These are phyloP conservation scores for Palythoa heliodiscus DNA, from an alignment of 92 coral and sea anemone species.

Conservation along the genomic window DNA sequence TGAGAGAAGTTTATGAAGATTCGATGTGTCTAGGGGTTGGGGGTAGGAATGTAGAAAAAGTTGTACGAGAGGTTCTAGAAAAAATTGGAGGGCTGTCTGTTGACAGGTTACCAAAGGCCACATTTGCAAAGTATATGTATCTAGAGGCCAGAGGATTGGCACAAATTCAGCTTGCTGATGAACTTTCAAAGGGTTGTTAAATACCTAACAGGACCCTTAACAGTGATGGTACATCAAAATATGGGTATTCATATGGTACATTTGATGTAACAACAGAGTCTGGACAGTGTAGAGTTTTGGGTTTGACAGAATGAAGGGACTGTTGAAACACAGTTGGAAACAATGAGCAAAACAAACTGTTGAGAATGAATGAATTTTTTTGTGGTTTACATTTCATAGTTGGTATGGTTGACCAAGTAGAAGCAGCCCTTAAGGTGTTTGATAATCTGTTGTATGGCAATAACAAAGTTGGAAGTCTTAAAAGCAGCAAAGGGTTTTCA, in stretches of 20 bases:
- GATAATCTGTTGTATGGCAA: slow-evolving; percentile 33
- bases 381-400: slow-evolving; percentile 38
- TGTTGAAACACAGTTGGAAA: not conserved
- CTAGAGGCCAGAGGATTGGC: not conserved
- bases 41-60: not conserved
- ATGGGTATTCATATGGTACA: not conserved
- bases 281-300: not conserved
- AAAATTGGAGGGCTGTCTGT: not conserved
- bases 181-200: not conserved
- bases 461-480: slow-evolving; percentile 37
- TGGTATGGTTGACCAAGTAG: slow-evolving; percentile 32
- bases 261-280: not conserved
- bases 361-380: slow-evolving; percentile 30
- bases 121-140: not conserved
- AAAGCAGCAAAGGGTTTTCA: slow-evolving; percentile 25
- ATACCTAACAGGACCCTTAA: not conserved
- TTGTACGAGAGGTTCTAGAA: not conserved
- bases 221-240: not conserved
- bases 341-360: slow-evolving; percentile 4
- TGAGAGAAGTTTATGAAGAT: not conserved
- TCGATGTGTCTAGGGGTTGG: not conserved
- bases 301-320: not conserved
- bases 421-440: slow-evolving; percentile 43
- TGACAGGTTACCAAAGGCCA: not conserved
- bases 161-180: not conserved